phyloP scores from a whole-genome alignment of 1,140 invertebrate genomes.

The Zaprionus camerounensis region DNA sequence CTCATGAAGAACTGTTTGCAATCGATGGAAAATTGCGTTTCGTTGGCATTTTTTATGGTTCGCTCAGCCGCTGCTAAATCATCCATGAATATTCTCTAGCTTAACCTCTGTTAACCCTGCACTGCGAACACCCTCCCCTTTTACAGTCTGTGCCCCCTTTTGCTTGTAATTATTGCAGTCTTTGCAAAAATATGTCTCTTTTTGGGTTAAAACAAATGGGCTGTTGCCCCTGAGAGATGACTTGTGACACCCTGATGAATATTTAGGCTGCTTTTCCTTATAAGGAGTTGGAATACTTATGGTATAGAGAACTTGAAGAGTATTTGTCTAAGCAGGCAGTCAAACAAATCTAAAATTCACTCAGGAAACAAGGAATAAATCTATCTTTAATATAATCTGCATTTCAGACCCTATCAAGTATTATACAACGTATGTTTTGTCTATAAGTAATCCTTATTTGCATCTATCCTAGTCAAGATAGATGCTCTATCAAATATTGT shows the following conservation, averaged over 20 bases:
- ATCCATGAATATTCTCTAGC: constrained; percentile 58
- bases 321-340: background rate
- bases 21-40: constrained; percentile 22
- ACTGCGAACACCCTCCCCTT: background rate
- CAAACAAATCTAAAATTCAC: background rate
- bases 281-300: background rate
- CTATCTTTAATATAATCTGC: too few relatives aligned
- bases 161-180: constrained; percentile 2
- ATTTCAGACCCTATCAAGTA: too few relatives aligned
- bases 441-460: too few relatives aligned
- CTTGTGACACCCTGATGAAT: constrained; percentile 22
- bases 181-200: constrained; percentile 8
- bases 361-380: background rate
- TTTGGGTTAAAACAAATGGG: constrained; percentile 9
- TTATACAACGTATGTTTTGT: too few relatives aligned
- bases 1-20: constrained; percentile 17
- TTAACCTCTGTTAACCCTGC: background rate
- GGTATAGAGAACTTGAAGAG: background rate
- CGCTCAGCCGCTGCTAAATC: constrained; percentile 55
- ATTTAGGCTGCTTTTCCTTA: background rate
- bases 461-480: too few relatives aligned
- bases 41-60: constrained; percentile 13
- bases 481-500: too few relatives aligned
- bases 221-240: constrained; percentile 33
- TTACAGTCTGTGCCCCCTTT: background rate